A percentile compares a stretch with the other conserved stretches of the same genome.
phyloP scores from a whole-genome alignment of 1,140 invertebrate species.

The Cryptotermes secundus region DNA sequence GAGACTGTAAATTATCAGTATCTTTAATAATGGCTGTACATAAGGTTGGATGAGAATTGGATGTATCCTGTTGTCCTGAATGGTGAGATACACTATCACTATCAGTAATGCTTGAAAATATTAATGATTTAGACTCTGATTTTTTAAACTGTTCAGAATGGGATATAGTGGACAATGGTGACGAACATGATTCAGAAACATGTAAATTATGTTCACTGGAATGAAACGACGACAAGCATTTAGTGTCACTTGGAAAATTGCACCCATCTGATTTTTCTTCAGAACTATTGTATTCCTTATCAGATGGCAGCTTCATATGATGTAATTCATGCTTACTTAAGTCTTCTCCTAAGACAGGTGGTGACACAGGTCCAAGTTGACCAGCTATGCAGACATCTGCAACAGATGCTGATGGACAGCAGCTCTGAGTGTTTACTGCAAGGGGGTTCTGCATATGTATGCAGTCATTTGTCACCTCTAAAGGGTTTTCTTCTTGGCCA shows the following conservation, averaged over 20 bases:
- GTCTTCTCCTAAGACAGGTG: conserved; percentile 8
- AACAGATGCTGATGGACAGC: not conserved
- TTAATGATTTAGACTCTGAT: not conserved
- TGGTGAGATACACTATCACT: not conserved
- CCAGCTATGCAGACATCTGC: not conserved
- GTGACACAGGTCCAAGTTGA: not conserved
- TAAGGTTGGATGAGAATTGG: not conserved
- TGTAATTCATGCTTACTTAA: not conserved
- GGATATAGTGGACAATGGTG: not conserved
- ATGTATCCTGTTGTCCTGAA: not conserved
- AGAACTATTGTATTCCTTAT: not conserved
- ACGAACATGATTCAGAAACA: not conserved
- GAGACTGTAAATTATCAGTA: not conserved
- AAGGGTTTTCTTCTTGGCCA: too few relatives aligned
- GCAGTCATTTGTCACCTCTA: too few relatives aligned
- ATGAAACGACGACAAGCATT: not conserved
- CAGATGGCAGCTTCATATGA: not conserved
- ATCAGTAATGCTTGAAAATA: not conserved
- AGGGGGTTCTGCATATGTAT: too few relatives aligned
- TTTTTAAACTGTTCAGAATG: not conserved
- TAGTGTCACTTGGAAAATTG: not conserved
- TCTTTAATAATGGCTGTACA: not conserved
- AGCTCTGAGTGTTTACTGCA: too few relatives aligned
- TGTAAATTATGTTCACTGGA: too few relatives aligned
- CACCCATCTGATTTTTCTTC: not conserved